Base-by-base conservation (phyloP, 2,797 vertebrate genomes). In the Takifugu rubripes region DNA sequence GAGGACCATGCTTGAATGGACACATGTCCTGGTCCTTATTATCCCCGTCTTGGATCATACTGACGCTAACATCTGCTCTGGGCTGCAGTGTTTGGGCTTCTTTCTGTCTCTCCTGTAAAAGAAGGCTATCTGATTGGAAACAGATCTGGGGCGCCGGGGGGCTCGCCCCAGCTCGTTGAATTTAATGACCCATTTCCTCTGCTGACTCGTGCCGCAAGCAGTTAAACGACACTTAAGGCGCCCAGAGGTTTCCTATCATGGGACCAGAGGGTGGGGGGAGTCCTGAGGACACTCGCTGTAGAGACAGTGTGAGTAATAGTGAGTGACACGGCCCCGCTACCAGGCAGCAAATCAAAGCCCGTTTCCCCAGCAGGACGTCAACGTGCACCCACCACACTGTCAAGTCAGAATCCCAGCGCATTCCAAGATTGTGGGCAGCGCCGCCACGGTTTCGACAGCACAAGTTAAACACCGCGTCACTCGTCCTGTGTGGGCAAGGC, bases 181-280 rank as follows among this genome's bases (percentile, higher is more conserved):
- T 91, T 91, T 93, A 93, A 92, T 91, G 89, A 91, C 88, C 90
- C 89, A 90, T 91, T 93, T 93, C 90, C 90, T 92, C 84, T 66
- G 75, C 84, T 79, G 85, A 87, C 81, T 90, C 85, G 81, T 89
- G 89, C 92, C 90, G 89, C 90, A 86, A 88, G 90, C 88, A 91
- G 90, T 91, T 92, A 91, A 88, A 91, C 80, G 84, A 89, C 89
- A 91, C 89, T 91, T 87, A 89, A 90, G 90, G 89, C 92, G 86
- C 88, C 89, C 84, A 89, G 88, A 89, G 89, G 89, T 91, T 90
- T 84, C 72, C 75, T 63, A 67, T 81, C 78, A 57, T 54, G 76
- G 83, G 81, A 70, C 70, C 29, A 16, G 68, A 66, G 46, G 56
- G 71, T 71, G 68, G 51, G 56, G 72, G 63, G 65, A 66, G 68